phyloP scores from a whole-genome alignment of 2,797 vertebrate species.

The Geotrypetes seraphini region DNA sequence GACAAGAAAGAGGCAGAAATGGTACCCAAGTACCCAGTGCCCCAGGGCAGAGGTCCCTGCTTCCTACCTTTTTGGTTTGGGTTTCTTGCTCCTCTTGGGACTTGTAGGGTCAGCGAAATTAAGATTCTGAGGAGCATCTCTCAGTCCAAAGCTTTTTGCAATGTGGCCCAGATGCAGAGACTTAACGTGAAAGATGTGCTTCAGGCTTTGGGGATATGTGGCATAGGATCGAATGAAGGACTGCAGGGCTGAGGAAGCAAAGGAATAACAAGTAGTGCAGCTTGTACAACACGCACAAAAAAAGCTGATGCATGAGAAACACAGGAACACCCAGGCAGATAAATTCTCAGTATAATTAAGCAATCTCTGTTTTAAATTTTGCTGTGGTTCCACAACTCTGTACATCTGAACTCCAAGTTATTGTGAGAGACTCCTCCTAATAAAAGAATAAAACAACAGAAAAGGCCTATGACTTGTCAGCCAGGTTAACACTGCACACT shows the following conservation, averaged over 20 bases:
- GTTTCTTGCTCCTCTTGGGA: constrained; percentile 33
- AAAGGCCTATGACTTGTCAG: no score
- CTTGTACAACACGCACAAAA: constrained; percentile 19
- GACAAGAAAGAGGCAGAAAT: no score
- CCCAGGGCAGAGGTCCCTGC: no score
- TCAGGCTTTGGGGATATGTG: constrained; percentile 66
- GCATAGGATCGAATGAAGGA: constrained; percentile 80
- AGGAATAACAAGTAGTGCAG: no score
- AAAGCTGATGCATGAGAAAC: constrained; percentile 11
- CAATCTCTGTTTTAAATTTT: no score
- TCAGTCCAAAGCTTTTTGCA: constrained; percentile 91
- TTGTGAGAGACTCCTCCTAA: no score
- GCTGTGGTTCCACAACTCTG: no score
- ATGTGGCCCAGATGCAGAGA: constrained; percentile 81
- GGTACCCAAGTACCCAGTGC: no score
- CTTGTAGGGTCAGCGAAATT: background rate
- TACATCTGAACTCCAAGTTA: no score
- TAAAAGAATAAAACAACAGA: no score
- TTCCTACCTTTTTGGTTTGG: constrained; percentile 36
- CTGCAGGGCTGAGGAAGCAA: constrained; percentile 84
- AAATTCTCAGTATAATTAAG: no score
- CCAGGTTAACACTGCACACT: no score
- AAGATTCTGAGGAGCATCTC: constrained; percentile 78
- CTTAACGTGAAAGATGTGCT: constrained; percentile 80
- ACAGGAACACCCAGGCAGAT: background rate